These are phyloP conservation scores for Panulirus ornatus DNA, from an alignment of 1,140 invertebrate genomes.

Conservation along the genomic window DNA sequence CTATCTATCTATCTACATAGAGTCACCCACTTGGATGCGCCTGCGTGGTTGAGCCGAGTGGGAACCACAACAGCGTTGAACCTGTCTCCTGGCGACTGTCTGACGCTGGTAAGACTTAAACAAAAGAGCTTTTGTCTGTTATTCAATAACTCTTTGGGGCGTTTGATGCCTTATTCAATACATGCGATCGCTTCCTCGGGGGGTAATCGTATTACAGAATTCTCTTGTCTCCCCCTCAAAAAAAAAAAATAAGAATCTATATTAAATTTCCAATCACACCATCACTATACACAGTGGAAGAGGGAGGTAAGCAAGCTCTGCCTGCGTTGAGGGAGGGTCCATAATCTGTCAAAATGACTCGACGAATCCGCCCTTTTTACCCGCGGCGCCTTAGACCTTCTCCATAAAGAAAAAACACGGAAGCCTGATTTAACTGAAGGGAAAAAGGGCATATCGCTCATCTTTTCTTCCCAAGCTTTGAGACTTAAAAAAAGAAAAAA, in stretches of 20 bases:
- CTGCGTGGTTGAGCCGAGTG: too few species aligned
- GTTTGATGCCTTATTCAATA: conserved; percentile 56
- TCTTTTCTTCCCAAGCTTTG: not conserved
- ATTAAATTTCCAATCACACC: conserved; percentile 58
- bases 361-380: conserved; percentile 28
- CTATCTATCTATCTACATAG: too few species aligned
- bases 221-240: conserved; percentile 8
- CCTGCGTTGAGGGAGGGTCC: not conserved
- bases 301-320: conserved; percentile 2
- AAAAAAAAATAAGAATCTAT: conserved; percentile 25
- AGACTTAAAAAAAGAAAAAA: too few species aligned
- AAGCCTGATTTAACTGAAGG: not conserved
- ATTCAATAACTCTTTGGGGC: conserved; percentile 58
- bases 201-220: conserved; percentile 44
- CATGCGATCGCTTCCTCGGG: conserved; percentile 23
- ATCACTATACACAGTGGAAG: conserved; percentile 60
- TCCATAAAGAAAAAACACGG: conserved; percentile 18
- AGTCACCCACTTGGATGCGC: too few species aligned
- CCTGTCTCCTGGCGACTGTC: too few species aligned
- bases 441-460: not conserved
- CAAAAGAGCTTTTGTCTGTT: conserved; percentile 4
- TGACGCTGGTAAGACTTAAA: not conserved
- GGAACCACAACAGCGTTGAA: too few species aligned
- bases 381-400: not conserved
- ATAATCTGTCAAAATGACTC: not conserved